Base-by-base conservation (phyloP, 1,140 invertebrate species). In the Trichogramma pretiosum region DNA sequence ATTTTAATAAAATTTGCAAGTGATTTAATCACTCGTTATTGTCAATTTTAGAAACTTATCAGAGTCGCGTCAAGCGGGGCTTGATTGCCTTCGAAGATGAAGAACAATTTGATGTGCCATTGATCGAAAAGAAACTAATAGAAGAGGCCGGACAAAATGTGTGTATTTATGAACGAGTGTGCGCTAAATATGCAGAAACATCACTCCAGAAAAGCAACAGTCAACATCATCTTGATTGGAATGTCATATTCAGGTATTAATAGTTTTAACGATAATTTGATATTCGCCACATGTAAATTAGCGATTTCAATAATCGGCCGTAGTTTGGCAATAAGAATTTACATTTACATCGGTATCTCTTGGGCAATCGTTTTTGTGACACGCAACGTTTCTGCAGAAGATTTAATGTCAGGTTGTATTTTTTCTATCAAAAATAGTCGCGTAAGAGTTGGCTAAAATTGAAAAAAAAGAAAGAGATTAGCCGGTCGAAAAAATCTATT, bases 81-180 rank as follows among this genome's bases (percentile, higher is more conserved):
- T 50, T 58, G 19, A 44, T 41, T 11, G 36, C 50, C 46, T 54
- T 62, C 0, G 55, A 61, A 3, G 67, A 66, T 26, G 73, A 77
- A 18, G 70, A 76, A 40, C 68, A 76, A 16, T 73, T 81, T 36
- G 77, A 84, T 54, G 73, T 77, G n/a, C 64, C 56, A 1, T 77
- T 83, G 58, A 77, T 83, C 13, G 83, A 86, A 65, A 84, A 84
- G 62, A 77, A 77, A 56, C 69, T 86, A 37, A 72, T 84, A 4
- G 68, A 69, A 1, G 82, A 84, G 63, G 74, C 85, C 55, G 84
- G 84, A 13, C 70, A 77, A 30, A 73, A 77, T 28, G 79, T 83
- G 30, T 86, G 84, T 59, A 72, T 86, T 48, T 86, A 82, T 57
- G 79, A 83, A 40, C 75, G 77, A 45, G 77, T 83, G 11, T 86